Conservation (phyloP, 2,888 invertebrate species). For the Coremacera marginata region DNA sequence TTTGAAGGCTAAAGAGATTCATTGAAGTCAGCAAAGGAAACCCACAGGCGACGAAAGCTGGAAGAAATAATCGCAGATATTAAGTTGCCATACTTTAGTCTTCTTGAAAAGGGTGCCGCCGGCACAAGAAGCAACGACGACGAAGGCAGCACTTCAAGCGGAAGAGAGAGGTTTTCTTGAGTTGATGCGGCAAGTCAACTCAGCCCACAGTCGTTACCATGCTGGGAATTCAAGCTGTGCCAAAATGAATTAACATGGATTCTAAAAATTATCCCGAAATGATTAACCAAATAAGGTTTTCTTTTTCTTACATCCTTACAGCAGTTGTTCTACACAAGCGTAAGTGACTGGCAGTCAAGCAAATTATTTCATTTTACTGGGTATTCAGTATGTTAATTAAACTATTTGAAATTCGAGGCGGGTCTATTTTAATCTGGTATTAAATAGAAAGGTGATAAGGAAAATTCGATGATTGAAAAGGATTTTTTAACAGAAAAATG, state of each 20-base stretch:
- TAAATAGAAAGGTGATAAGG: too few species aligned
- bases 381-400: too few species aligned
- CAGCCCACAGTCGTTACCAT: background rate
- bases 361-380: too few species aligned
- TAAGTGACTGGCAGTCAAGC: background rate
- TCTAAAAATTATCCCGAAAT: conserved; percentile 51
- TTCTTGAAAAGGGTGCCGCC: background rate
- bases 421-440: too few species aligned
- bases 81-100: background rate
- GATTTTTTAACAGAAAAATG: too few species aligned
- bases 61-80: conserved; percentile 15
- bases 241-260: conserved; percentile 49
- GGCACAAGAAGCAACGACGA: background rate
- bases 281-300: conserved; percentile 53
- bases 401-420: too few species aligned
- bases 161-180: background rate
- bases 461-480: too few species aligned
- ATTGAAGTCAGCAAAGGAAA: conserved; percentile 9
- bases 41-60: background rate
- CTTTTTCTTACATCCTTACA: conserved; percentile 41
- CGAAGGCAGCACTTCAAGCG: background rate
- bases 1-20: background rate
- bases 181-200: background rate
- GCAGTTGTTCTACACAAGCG: background rate
- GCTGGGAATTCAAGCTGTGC: conserved; percentile 48